These are phyloP conservation scores for Hycleus cichorii DNA, from an alignment of 1,140 invertebrate genomes.

Conservation along the genomic window DNA sequence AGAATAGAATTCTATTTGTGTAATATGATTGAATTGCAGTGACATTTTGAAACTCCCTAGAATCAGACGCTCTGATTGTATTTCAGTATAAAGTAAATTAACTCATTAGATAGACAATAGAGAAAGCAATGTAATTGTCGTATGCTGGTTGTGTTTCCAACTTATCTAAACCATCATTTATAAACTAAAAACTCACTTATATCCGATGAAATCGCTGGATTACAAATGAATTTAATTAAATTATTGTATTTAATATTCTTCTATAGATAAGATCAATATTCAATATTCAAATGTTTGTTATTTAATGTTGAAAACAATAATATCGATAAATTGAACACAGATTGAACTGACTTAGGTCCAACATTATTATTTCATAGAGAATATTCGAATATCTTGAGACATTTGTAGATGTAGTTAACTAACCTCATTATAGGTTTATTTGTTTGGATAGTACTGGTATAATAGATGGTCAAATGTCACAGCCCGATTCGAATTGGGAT, in stretches of 20 bases:
- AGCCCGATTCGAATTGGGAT: conserved; percentile 33
- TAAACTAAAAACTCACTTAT: too few relatives aligned
- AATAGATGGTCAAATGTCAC: conserved; percentile 37
- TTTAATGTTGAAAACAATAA: too few relatives aligned
- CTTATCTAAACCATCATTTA: too few relatives aligned
- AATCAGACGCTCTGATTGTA: conserved; percentile 16
- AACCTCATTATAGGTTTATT: conserved; percentile 25
- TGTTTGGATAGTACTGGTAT: conserved; percentile 28
- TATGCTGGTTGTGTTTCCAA: neutral
- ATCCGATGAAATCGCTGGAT: too few relatives aligned
- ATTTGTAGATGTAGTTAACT: conserved; percentile 11
- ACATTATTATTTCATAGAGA: neutral
- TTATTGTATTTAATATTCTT: too few relatives aligned
- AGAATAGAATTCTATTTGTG: too few relatives aligned
- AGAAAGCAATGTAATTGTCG: conserved; percentile 18
- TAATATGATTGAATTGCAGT: neutral
- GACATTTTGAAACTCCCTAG: conserved; percentile 14
- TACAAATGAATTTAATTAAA: too few relatives aligned
- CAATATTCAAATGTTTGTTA: too few relatives aligned
- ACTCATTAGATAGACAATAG: conserved; percentile 19
- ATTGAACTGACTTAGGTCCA: too few relatives aligned
- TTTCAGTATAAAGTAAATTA: conserved; percentile 22
- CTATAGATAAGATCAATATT: too few relatives aligned
- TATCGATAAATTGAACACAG: too few relatives aligned
- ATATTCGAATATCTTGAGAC: neutral